A percentile compares a stretch with the other conserved stretches of the same genome.
phyloP scores from a whole-genome alignment of 1,140 invertebrate genomes.

The Bombus impatiens region DNA sequence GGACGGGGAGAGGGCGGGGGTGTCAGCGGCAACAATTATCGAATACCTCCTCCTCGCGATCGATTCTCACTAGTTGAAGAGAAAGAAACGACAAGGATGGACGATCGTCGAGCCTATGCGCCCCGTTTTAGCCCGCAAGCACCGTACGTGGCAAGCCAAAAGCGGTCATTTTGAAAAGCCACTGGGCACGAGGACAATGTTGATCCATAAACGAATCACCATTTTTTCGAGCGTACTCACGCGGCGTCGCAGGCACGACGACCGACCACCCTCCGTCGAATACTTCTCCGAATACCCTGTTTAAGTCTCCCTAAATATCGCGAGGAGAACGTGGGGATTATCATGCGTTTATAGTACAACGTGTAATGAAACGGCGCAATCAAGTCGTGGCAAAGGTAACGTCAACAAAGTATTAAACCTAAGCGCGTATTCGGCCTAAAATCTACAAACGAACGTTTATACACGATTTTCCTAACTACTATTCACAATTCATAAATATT shows the following conservation, averaged over 20 bases:
- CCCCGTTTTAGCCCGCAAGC: constrained; percentile 69
- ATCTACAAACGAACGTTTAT: constrained; percentile 65
- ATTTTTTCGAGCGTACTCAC: constrained; percentile 72
- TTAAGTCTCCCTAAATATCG: constrained; percentile 65
- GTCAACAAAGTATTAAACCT: constrained; percentile 67
- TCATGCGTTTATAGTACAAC: constrained; percentile 15
- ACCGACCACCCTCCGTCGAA: not conserved
- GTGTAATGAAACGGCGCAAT: constrained; percentile 20
- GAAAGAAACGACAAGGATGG: not conserved
- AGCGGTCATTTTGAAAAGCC: constrained; percentile 79
- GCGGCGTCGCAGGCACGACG: constrained; percentile 30
- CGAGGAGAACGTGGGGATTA: constrained; percentile 38
- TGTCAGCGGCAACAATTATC: constrained; percentile 4
- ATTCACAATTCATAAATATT: constrained; percentile 70
- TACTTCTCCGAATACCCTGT: constrained; percentile 69
- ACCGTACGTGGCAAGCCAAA: constrained; percentile 75
- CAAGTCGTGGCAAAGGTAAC: constrained; percentile 56
- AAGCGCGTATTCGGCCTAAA: constrained; percentile 54
- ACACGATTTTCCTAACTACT: constrained; percentile 66
- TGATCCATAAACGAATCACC: constrained; percentile 42
- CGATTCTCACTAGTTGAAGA: constrained; percentile 59
- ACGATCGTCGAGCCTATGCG: constrained; percentile 8
- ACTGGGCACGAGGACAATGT: constrained; percentile 76
- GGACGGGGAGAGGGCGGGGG: too few species aligned
- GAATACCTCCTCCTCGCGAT: constrained; percentile 33